phyloP scores from a whole-genome alignment of 2,888 invertebrate species.

The Glomeris marginata region DNA sequence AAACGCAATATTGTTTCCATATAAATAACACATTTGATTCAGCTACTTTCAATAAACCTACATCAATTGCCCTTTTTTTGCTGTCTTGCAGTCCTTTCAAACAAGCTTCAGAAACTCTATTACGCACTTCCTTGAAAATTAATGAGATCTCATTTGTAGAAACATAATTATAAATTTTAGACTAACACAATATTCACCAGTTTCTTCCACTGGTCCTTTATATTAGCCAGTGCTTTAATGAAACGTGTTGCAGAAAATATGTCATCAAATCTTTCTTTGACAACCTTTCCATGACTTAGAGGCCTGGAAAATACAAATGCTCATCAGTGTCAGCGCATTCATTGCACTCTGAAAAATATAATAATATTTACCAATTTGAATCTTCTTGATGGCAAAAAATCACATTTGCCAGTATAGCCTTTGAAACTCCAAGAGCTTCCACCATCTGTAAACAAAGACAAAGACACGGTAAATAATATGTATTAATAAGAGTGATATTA shows the following conservation, averaged over 20 bases:
- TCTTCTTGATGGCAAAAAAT: constrained; percentile 99
- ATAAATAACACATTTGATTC: not conserved
- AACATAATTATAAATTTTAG: not conserved
- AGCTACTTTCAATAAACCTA: no score
- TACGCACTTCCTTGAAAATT: constrained; percentile 1
- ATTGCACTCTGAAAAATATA: not conserved
- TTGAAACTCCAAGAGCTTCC: constrained; percentile 64
- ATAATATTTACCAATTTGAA: constrained; percentile 51
- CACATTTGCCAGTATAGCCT: constrained; percentile 86
- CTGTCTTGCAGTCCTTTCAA: not conserved
- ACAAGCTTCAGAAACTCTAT: not conserved
- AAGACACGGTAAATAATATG: constrained; percentile 5
- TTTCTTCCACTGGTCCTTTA: constrained; percentile 51
- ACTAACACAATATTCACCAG: constrained; percentile 1
- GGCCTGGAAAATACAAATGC: constrained; percentile 44
- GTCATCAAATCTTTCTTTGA: constrained; percentile 93
- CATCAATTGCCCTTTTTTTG: constrained; percentile 1
- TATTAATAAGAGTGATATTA: not conserved
- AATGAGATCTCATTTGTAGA: not conserved
- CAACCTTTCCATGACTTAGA: constrained; percentile 74
- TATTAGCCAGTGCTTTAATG: constrained; percentile 68
- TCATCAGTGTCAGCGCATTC: not conserved
- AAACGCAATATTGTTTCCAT: not conserved
- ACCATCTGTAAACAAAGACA: constrained; percentile 42
- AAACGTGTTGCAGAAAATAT: constrained; percentile 92